Percentiles rank a stretch among this genome's conserved stretches.
phyloP scores from a whole-genome alignment of 2,888 invertebrate genomes.

The Lysandra coridon region DNA sequence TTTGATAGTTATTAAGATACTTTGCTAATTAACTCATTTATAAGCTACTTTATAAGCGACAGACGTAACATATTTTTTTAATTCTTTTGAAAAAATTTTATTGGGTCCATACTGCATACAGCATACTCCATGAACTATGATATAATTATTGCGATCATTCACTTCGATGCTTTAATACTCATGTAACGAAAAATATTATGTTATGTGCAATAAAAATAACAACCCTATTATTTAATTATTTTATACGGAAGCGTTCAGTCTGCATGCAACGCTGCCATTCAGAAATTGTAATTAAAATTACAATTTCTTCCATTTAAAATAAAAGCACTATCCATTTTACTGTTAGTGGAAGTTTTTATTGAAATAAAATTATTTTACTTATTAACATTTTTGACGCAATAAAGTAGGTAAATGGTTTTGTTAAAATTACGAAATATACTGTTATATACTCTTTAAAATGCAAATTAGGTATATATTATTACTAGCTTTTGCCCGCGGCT shows the following conservation, averaged over 20 bases:
- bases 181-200: slow-evolving; percentile 8
- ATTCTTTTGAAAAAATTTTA: neutral
- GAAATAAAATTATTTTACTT: neutral
- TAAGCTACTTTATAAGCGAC: too few species aligned
- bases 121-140: neutral
- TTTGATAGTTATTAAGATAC: too few species aligned
- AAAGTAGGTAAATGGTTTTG: neutral
- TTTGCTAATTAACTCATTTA: too few species aligned
- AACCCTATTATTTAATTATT: slow-evolving; percentile 14
- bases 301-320: neutral
- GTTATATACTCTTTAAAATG: neutral
- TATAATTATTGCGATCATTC: neutral
- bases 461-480: neutral
- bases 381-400: neutral
- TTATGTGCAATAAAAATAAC: slow-evolving; percentile 11
- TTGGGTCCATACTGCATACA: neutral
- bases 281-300: neutral
- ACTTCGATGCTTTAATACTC: neutral
- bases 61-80: neutral
- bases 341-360: neutral
- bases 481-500: too few species aligned
- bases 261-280: slow-evolving; percentile 21
- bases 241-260: slow-evolving; percentile 11
- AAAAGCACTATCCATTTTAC: slow-evolving; percentile 1
- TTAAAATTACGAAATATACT: neutral